These are phyloP conservation scores for Phorcus lineatus DNA, from an alignment of 2,888 invertebrate species.

Conservation along the genomic window DNA sequence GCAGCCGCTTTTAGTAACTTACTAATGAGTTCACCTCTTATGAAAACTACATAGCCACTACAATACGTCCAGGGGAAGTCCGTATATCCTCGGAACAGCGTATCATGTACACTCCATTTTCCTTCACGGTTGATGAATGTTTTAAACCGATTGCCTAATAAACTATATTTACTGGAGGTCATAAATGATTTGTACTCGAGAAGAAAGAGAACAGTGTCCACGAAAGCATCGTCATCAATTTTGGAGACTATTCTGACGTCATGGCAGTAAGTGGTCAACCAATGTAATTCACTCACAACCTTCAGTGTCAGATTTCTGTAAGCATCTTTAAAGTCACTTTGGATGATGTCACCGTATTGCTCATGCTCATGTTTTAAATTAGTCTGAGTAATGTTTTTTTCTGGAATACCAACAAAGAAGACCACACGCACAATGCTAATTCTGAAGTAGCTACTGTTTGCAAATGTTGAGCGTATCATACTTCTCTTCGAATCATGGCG, in stretches of 20 bases:
- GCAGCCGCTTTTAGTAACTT: constrained; percentile 48
- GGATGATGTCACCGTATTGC: constrained; percentile 41
- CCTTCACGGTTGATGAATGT: constrained; percentile 26
- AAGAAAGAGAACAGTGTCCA: constrained; percentile 41
- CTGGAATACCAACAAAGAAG: too few species aligned
- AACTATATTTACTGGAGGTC: constrained; percentile 20
- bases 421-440: too few species aligned
- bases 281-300: constrained; percentile 43
- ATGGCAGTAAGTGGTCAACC: constrained; percentile 44
- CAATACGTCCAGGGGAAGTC: constrained; percentile 58
- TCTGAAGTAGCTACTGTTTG: too few species aligned
- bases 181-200: constrained; percentile 29
- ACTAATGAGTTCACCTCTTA: constrained; percentile 46
- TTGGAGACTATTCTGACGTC: constrained; percentile 42
- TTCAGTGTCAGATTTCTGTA: constrained; percentile 47
- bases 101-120: constrained; percentile 33
- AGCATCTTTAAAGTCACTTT: constrained; percentile 43
- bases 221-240: constrained; percentile 46
- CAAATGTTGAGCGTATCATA: too few species aligned
- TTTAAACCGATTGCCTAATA: too few species aligned
- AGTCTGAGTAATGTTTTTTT: too few species aligned
- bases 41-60: constrained; percentile 55
- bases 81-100: constrained; percentile 29
- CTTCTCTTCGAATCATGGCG: too few species aligned
- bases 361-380: background rate